Percentiles rank a stretch among this genome's conserved stretches.
phyloP scores from a whole-genome alignment of 2,888 invertebrate genomes.

The Griposia aprilina region DNA sequence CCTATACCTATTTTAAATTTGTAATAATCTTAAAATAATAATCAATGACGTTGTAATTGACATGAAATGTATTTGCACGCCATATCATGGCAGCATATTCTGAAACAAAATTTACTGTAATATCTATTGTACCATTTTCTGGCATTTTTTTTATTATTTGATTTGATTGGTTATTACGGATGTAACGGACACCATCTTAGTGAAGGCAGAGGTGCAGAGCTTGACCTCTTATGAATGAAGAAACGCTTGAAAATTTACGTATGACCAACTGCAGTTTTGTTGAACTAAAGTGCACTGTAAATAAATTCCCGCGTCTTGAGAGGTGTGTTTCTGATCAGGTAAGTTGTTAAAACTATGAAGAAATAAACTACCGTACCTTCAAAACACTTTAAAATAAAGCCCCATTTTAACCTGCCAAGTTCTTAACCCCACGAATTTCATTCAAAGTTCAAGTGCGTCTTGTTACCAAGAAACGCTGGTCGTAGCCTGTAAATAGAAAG shows the following conservation, averaged over 20 bases:
- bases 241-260: neutral
- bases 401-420: constrained; percentile 41
- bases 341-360: constrained; percentile 31
- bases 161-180: neutral
- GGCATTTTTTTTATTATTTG: no score
- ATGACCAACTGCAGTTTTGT: neutral
- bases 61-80: no score
- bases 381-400: constrained; percentile 40
- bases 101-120: no score
- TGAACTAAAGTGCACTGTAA: neutral
- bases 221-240: neutral
- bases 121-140: no score
- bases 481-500: constrained; percentile 48
- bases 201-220: neutral
- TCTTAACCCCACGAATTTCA: constrained; percentile 43
- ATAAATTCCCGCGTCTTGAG: no score
- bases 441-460: constrained; percentile 54
- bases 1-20: no score
- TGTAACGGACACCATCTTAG: neutral
- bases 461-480: constrained; percentile 46
- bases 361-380: constrained; percentile 31
- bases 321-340: neutral
- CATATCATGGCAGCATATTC: no score
- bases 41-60: no score
- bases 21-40: no score